Conservation (phyloP, 2,797 vertebrate species). For the Smutsia temminckii region DNA sequence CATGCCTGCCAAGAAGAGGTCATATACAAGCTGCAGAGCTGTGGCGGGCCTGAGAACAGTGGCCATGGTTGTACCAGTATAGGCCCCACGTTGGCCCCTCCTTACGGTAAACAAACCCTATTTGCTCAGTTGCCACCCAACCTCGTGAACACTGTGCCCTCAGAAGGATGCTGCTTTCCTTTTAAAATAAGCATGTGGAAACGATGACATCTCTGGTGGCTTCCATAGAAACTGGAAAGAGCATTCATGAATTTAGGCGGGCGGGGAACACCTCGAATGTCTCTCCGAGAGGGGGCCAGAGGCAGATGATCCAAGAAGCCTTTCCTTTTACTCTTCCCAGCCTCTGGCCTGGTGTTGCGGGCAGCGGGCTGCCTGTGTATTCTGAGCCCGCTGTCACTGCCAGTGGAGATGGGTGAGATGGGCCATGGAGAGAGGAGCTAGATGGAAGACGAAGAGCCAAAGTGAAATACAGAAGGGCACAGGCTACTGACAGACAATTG, state of each 20-base stretch:
- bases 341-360: neutral
- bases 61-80: rapidly evolving
- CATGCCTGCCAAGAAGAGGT: rapidly evolving
- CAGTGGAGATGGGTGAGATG: neutral
- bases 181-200: neutral
- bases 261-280: neutral
- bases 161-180: neutral
- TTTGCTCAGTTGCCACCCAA: neutral
- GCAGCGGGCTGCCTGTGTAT: no score
- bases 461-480: neutral
- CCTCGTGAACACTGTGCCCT: neutral
- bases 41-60: neutral
- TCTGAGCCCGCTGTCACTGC: neutral
- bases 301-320: neutral
- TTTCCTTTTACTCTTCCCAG: neutral
- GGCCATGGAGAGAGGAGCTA: neutral
- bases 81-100: neutral
- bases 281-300: neutral
- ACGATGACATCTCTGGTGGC: neutral
- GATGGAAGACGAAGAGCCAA: neutral
- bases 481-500: neutral
- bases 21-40: neutral
- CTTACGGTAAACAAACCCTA: neutral
- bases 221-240: neutral
- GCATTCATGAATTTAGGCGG: neutral